phyloP scores from a whole-genome alignment of 2,797 vertebrate species.

The Pagetopsis macropterus region DNA sequence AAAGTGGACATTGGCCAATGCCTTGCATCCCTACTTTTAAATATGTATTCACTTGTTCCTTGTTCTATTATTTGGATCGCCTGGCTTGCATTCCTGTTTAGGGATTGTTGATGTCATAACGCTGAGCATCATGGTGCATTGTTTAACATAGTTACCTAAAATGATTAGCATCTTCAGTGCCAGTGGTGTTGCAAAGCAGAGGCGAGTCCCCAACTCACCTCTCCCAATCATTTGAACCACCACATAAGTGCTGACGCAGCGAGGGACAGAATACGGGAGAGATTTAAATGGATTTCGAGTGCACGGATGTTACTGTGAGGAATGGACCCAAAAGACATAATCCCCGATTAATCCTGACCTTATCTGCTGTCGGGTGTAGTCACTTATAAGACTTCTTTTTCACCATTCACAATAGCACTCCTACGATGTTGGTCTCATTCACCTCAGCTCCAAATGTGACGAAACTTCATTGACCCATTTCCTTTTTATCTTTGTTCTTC shows the following conservation, averaged over 20 bases:
- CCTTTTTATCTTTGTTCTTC: slow-evolving; percentile 18
- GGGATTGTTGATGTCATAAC: slow-evolving; percentile 9
- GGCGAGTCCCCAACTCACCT: slow-evolving; percentile 15
- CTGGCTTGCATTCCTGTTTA: not conserved
- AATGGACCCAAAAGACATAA: slow-evolving; percentile 48
- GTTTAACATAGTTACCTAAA: slow-evolving; percentile 31
- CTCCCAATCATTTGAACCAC: slow-evolving; percentile 19
- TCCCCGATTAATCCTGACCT: slow-evolving; percentile 49
- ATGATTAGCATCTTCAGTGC: slow-evolving; percentile 35
- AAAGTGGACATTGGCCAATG: no score
- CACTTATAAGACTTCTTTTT: not conserved
- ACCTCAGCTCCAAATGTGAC: slow-evolving; percentile 1
- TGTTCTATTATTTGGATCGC: no score
- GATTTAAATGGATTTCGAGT: slow-evolving; percentile 60
- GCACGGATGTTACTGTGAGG: slow-evolving; percentile 42
- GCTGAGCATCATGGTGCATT: slow-evolving; percentile 32
- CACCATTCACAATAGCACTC: not conserved
- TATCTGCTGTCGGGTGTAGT: slow-evolving; percentile 31
- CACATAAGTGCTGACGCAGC: slow-evolving; percentile 15
- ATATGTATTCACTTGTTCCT: no score
- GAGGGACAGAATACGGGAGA: slow-evolving; percentile 20
- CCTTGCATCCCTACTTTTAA: no score
- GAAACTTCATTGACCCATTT: slow-evolving; percentile 25
- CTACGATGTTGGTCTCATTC: not conserved
- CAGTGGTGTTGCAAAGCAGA: slow-evolving; percentile 32